Percentiles rank a stretch among this genome's conserved stretches.
Conservation (phyloP, 2,113 vertebrate genomes). For the Nothobranchius kuhntae region DNA sequence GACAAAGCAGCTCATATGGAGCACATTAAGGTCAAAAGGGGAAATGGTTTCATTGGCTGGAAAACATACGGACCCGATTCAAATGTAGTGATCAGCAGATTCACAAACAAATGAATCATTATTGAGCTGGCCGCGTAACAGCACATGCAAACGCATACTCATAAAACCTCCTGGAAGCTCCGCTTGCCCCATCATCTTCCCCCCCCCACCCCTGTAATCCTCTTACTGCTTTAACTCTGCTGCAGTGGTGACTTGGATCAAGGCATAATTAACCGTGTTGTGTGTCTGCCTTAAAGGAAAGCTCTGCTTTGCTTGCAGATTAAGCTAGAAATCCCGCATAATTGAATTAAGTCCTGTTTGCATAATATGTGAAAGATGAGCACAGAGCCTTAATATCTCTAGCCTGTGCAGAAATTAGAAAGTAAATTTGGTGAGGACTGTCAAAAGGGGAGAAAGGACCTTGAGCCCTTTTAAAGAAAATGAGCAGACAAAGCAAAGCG, state of each 20-base stretch:
- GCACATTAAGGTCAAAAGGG: conserved; percentile 34
- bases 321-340: conserved; percentile 31
- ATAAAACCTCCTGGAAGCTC: conserved; percentile 13
- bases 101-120: conserved; percentile 50
- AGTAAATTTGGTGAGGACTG: conserved; percentile 3
- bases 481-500: too few species aligned
- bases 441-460: not conserved
- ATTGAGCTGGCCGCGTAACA: conserved; percentile 5
- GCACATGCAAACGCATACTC: conserved; percentile 17
- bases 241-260: conserved; percentile 34
- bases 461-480: too few species aligned
- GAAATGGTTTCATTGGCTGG: conserved; percentile 37
- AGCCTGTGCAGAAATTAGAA: not conserved
- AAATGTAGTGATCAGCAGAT: conserved; percentile 44
- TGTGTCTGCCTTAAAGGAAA: conserved; percentile 9
- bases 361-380: not conserved
- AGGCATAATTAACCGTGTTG: conserved; percentile 32
- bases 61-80: conserved; percentile 26
- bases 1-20: conserved; percentile 52
- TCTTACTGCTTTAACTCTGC: conserved; percentile 32
- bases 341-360: conserved; percentile 36
- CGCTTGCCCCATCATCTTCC: conserved; percentile 11
- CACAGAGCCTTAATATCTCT: not conserved
- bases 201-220: conserved; percentile 20
- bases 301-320: conserved; percentile 25